These are phyloP conservation scores for Oxyscelio sp. DNA, from an alignment of 2,888 invertebrate species.

Conservation along the genomic window DNA sequence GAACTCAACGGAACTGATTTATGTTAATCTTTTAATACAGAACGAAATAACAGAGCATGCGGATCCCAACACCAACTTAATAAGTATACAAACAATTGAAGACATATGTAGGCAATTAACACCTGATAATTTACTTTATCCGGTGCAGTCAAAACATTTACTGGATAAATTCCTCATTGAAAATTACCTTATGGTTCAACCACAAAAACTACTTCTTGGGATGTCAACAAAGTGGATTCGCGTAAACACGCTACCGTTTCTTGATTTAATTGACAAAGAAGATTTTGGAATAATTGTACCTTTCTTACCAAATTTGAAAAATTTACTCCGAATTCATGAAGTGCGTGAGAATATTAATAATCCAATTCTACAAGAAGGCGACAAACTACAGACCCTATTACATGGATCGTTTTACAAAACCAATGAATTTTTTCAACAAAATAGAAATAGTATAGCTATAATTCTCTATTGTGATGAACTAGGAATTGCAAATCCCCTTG, in stretches of 20 bases:
- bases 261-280: slow-evolving; percentile 19
- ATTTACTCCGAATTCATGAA: slow-evolving; percentile 61
- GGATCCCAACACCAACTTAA: neutral
- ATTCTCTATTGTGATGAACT: slow-evolving; percentile 75
- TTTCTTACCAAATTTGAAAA: slow-evolving; percentile 59
- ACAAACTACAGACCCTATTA: slow-evolving; percentile 34
- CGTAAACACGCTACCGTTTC: neutral
- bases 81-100: neutral
- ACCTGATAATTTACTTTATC: neutral
- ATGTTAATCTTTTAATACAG: neutral
- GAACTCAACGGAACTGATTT: too few relatives aligned
- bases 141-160: slow-evolving; percentile 16
- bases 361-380: slow-evolving; percentile 21
- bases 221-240: slow-evolving; percentile 15
- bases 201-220: slow-evolving; percentile 14
- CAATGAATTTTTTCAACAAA: slow-evolving; percentile 54
- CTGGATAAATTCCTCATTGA: slow-evolving; percentile 17
- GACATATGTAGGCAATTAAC: slow-evolving; percentile 5
- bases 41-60: slow-evolving; percentile 11
- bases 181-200: slow-evolving; percentile 16
- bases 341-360: slow-evolving; percentile 55
- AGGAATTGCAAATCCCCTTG: too few relatives aligned
- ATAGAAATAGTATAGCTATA: slow-evolving; percentile 69
- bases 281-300: slow-evolving; percentile 61
- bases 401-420: slow-evolving; percentile 71